A percentile compares a stretch with the other conserved stretches of the same genome.
Conservation (phyloP, 2,797 vertebrate genomes). For the Falco naumanni region DNA sequence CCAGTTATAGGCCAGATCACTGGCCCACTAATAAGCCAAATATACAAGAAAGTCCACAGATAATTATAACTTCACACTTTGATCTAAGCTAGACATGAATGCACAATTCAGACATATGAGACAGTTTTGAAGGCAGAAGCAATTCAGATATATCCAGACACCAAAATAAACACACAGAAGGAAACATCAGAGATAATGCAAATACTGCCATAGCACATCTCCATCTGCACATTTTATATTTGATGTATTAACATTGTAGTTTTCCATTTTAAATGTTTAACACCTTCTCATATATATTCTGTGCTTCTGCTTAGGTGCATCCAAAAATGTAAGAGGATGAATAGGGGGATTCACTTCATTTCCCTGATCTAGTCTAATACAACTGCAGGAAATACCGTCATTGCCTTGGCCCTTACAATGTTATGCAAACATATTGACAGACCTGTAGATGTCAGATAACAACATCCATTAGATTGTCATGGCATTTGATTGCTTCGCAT, state of each 20-base stretch:
- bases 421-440: neutral
- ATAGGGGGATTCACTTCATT: neutral
- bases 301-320: neutral
- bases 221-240: neutral
- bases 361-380: neutral
- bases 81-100: neutral
- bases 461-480: neutral
- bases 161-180: constrained; percentile 8
- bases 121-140: neutral
- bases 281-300: neutral
- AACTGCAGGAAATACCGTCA: neutral
- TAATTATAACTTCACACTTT: neutral
- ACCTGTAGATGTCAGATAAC: neutral
- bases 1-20: neutral
- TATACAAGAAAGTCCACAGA: neutral
- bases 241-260: neutral
- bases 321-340: neutral
- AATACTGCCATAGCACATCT: neutral
- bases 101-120: neutral
- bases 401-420: neutral
- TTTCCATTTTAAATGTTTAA: neutral
- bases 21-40: constrained; percentile 26
- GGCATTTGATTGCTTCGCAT: neutral
- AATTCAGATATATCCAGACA: neutral
- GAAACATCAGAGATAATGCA: neutral